phyloP scores from a whole-genome alignment of 2,113 vertebrate genomes.

The Actenoides lindsayi region DNA sequence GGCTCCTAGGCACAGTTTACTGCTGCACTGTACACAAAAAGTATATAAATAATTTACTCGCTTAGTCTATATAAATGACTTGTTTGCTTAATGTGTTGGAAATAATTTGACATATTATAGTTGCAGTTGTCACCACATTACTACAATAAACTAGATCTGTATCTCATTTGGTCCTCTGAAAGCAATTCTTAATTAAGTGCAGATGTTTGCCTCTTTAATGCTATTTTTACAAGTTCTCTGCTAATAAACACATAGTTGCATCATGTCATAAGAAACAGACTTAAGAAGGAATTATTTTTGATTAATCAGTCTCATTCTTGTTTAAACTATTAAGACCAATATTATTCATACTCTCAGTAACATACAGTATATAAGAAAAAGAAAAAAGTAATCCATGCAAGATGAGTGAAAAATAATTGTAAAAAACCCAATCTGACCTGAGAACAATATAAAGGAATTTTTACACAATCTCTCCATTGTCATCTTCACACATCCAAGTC shows the following conservation, averaged over 20 bases:
- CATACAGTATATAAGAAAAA: neutral
- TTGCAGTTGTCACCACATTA: constrained; percentile 45
- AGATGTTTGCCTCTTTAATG: constrained; percentile 32
- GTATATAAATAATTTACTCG: constrained; percentile 69
- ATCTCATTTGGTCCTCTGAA: constrained; percentile 21
- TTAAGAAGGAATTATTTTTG: neutral
- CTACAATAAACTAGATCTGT: constrained; percentile 58
- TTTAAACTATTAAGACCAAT: neutral
- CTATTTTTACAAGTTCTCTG: neutral
- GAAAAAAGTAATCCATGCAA: neutral
- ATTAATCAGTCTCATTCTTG: neutral
- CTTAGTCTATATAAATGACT: constrained; percentile 69
- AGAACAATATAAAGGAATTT: neutral
- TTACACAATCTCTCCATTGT: neutral
- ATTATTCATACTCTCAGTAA: neutral
- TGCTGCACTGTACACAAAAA: constrained; percentile 38
- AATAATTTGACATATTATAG: constrained; percentile 71
- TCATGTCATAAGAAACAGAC: neutral
- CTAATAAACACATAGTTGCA: neutral
- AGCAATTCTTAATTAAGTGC: constrained; percentile 42
- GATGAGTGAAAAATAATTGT: neutral
- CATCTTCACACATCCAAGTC: neutral
- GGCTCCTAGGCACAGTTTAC: constrained; percentile 58
- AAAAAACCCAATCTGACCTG: rapidly evolving
- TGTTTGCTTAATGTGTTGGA: constrained; percentile 73